Evolutionary conservation across 2,797 vertebrate species (phyloP).

Genomic region (Enteromius viviparus): DNA sequence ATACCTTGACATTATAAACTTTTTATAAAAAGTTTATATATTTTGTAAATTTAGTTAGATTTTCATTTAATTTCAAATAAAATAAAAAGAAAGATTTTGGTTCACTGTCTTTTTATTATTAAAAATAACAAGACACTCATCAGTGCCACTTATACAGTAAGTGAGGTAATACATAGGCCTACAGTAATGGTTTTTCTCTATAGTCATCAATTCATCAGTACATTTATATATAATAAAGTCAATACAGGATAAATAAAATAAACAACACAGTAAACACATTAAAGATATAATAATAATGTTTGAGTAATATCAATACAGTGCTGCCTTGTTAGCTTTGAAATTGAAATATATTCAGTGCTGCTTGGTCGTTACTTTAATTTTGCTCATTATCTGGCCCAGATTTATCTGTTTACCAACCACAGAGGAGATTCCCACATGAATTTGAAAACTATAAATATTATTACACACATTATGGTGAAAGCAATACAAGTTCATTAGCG

Average conservation of each 20-base stretch:
- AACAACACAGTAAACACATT: not conserved
- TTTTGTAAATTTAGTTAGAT: not conserved
- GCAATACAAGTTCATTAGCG: slow-evolving; percentile 2
- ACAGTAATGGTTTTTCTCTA: not conserved
- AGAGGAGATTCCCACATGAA: slow-evolving; percentile 8
- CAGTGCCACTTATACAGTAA: not conserved
- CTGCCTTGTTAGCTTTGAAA: not conserved
- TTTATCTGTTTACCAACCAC: slow-evolving; percentile 2
- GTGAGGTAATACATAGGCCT: not conserved
- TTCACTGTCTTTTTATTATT: not conserved
- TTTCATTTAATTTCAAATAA: not conserved
- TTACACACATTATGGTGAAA: slow-evolving; percentile 16
- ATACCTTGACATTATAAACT: not conserved
- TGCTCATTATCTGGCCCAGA: not conserved
- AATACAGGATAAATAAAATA: not conserved
- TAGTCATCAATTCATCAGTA: not conserved
- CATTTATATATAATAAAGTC: not conserved
- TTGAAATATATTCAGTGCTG: not conserved
- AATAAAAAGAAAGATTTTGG: not conserved
- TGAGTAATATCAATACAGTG: not conserved
- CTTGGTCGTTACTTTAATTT: not conserved
- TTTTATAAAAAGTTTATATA: no score
- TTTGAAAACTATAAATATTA: slow-evolving; percentile 19
- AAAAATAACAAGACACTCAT: not conserved
- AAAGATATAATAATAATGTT: not conserved